Percentiles rank a stretch among this genome's conserved stretches.
These are phyloP conservation scores for Xylocampa areola DNA, from an alignment of 2,888 invertebrate genomes.

Conservation along the genomic window DNA sequence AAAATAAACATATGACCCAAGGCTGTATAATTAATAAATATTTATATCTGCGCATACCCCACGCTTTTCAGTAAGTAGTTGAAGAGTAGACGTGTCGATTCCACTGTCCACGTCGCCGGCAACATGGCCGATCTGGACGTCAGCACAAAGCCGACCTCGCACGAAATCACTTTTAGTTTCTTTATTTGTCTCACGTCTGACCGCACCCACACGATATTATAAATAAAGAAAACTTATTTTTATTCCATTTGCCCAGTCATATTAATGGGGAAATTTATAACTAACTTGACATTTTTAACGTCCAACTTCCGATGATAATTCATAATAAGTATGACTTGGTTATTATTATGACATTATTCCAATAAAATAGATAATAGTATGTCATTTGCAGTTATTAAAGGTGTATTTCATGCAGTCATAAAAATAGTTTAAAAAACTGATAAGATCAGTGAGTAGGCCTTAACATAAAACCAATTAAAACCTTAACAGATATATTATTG, in stretches of 20 bases:
- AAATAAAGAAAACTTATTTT: constrained; percentile 64
- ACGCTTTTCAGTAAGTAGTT: constrained; percentile 28
- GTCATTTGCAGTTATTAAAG: constrained; percentile 10
- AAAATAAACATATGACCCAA: constrained; percentile 27
- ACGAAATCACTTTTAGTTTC: constrained; percentile 71
- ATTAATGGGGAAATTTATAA: constrained; percentile 45
- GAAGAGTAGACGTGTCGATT: constrained; percentile 46
- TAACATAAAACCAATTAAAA: too few relatives aligned
- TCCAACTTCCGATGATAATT: constrained; percentile 32
- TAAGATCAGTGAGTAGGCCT: too few relatives aligned
- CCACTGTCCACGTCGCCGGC: constrained; percentile 53
- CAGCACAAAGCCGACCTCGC: constrained; percentile 76
- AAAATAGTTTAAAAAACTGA: constrained; percentile 19
- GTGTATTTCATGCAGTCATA: constrained; percentile 13
- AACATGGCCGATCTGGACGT: constrained; percentile 51
- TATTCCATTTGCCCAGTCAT: constrained; percentile 45
- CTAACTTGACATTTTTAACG: constrained; percentile 45
- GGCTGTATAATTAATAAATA: too few relatives aligned
- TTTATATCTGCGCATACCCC: constrained; percentile 20
- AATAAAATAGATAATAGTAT: constrained; percentile 28
- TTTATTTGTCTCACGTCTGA: constrained; percentile 70
- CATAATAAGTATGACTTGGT: constrained; percentile 22
- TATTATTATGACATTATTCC: constrained; percentile 29
- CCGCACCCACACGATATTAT: constrained; percentile 70
- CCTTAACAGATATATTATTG: too few relatives aligned